Evolutionary conservation across 2,113 vertebrate species (phyloP).

Genomic region (Sialia sialis): DNA sequence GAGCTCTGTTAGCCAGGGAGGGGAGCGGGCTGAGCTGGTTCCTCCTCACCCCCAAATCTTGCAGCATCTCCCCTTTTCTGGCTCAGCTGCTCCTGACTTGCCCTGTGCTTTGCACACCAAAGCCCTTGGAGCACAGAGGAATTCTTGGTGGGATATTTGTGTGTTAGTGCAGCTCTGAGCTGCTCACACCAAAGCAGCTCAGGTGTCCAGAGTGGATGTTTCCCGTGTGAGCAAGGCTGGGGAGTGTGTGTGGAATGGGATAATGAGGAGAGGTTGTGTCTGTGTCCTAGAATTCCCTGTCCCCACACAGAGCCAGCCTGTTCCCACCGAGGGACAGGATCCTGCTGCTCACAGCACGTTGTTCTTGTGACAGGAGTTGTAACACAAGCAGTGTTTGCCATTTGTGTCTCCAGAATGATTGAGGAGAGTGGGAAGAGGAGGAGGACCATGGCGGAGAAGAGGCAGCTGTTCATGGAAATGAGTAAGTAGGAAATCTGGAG

Average conservation of each 20-base stretch:
- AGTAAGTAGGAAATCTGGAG: slow-evolving; percentile 78
- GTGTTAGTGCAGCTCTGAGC: background rate
- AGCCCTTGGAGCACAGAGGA: background rate
- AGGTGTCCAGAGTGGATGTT: accelerated
- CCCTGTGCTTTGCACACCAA: background rate
- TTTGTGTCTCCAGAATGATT: slow-evolving; percentile 87
- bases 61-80: accelerated
- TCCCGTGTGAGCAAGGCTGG: background rate
- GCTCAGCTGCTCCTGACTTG: background rate
- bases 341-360: background rate
- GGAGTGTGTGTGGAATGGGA: accelerated
- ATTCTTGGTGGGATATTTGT: accelerated
- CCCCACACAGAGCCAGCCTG: background rate
- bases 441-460: slow-evolving; percentile 96
- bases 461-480: slow-evolving; percentile 99
- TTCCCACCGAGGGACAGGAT: background rate
- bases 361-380: background rate
- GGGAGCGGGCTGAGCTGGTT: accelerated
- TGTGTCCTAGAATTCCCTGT: background rate
- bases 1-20: background rate
- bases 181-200: accelerated
- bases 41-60: too few relatives aligned
- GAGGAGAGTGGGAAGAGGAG: slow-evolving; percentile 93
- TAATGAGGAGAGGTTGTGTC: accelerated
- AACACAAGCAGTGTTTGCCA: background rate